A percentile compares a stretch with the other conserved stretches of the same genome.
phyloP scores from a whole-genome alignment of 1,140 invertebrate genomes.

The Pectinophora gossypiella region DNA sequence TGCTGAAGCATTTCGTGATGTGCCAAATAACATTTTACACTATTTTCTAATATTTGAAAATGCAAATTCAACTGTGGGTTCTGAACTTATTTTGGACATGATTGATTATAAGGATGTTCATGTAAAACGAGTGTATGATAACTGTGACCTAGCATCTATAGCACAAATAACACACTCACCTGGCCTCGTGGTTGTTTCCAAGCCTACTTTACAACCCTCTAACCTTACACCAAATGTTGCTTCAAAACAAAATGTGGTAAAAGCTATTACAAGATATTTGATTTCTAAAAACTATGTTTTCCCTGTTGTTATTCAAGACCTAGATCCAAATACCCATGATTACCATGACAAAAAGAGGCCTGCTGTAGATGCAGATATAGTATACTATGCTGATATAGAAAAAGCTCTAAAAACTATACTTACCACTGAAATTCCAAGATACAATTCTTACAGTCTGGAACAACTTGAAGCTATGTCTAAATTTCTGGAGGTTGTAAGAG shows the following conservation, averaged over 20 bases:
- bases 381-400: constrained; percentile 92
- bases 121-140: constrained; percentile 75
- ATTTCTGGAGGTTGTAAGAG: constrained; percentile 82
- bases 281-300: constrained; percentile 61
- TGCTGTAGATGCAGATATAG: constrained; percentile 41
- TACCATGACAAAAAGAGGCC: constrained; percentile 58
- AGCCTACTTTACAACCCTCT: constrained; percentile 45
- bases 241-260: constrained; percentile 61
- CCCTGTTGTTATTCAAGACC: constrained; percentile 26
- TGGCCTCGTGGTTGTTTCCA: constrained; percentile 67
- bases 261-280: constrained; percentile 74
- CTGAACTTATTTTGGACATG: constrained; percentile 80
- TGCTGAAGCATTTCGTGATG: constrained; percentile 51
- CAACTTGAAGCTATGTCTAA: constrained; percentile 82
- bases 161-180: constrained; percentile 74
- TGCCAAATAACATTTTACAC: constrained; percentile 57
- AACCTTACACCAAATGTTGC: constrained; percentile 59
- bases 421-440: constrained; percentile 85
- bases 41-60: constrained; percentile 80
- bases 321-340: constrained; percentile 43
- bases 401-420: constrained; percentile 87
- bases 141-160: constrained; percentile 71
- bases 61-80: constrained; percentile 74
- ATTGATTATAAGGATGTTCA: constrained; percentile 71
- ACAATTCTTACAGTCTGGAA: constrained; percentile 81